Conservation (phyloP, 2,113 vertebrate species). For the Dipodomys stephensi region DNA sequence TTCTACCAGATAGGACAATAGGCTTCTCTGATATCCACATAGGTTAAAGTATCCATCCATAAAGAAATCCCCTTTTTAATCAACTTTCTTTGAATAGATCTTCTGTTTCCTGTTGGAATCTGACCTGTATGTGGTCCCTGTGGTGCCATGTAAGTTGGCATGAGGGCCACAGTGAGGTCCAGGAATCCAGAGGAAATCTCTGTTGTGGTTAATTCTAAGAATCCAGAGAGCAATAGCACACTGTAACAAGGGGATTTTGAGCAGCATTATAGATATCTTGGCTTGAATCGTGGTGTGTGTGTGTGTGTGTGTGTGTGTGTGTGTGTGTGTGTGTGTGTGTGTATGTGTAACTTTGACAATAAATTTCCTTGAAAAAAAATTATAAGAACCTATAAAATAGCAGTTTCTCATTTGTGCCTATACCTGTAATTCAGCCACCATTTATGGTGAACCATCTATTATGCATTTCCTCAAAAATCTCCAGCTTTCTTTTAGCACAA, state of each 20-base stretch:
- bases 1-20: neutral
- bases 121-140: neutral
- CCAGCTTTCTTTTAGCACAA: constrained; percentile 32
- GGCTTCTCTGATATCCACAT: neutral
- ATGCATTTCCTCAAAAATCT: neutral
- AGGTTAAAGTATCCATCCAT: neutral
- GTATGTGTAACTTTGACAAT: constrained; percentile 21
- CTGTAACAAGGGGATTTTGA: neutral
- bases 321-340: no score
- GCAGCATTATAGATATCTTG: neutral
- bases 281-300: neutral
- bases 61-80: neutral
- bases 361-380: constrained; percentile 2
- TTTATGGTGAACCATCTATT: neutral
- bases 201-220: neutral
- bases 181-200: neutral
- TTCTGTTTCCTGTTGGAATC: neutral
- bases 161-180: neutral
- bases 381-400: constrained; percentile 5
- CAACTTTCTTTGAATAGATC: neutral
- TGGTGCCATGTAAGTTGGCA: neutral
- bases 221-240: neutral
- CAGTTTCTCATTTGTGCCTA: neutral
- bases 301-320: no score
- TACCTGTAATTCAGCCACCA: neutral